Conservation (phyloP, 1,140 invertebrate species). For the Temnothorax curvispinosus region DNA sequence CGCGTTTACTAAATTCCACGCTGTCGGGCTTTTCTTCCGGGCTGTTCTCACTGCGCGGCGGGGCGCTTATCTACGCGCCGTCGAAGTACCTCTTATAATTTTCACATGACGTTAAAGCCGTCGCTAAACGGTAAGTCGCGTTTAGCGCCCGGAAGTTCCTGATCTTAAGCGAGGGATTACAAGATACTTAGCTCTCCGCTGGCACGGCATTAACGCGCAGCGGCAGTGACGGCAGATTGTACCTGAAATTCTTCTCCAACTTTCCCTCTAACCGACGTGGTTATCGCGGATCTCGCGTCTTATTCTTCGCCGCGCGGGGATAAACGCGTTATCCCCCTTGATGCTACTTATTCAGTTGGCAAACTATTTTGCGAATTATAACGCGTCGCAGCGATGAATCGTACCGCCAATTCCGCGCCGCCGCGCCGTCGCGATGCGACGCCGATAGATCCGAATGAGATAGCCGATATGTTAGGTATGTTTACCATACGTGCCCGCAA, state of each 20-base stretch:
- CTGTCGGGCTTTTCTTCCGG: conserved; percentile 2
- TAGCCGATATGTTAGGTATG: conserved; percentile 15
- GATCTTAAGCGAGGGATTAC: conserved; percentile 58
- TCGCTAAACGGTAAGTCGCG: conserved; percentile 50
- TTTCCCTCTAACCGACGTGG: conserved; percentile 37
- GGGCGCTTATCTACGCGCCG: conserved; percentile 28
- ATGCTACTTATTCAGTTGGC: conserved; percentile 40
- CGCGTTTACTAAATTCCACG: conserved; percentile 32
- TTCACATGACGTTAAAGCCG: conserved; percentile 58
- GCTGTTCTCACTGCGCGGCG: not conserved
- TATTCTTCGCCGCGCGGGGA: conserved; percentile 6
- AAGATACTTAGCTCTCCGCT: conserved; percentile 50
- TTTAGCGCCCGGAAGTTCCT: conserved; percentile 53
- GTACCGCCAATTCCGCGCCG: not conserved
- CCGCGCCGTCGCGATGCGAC: not conserved
- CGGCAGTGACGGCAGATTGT: conserved; percentile 13
- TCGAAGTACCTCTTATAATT: conserved; percentile 53
- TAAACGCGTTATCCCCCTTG: conserved; percentile 36
- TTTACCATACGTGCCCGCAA: conserved; percentile 35
- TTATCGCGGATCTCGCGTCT: conserved; percentile 35
- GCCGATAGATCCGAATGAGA: conserved; percentile 35
- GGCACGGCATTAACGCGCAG: conserved; percentile 31
- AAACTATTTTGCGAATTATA: conserved; percentile 49
- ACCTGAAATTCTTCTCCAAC: conserved; percentile 53
- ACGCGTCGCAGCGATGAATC: conserved; percentile 6